Conservation (phyloP, 2,113 vertebrate species). For the Lates calcarifer region DNA sequence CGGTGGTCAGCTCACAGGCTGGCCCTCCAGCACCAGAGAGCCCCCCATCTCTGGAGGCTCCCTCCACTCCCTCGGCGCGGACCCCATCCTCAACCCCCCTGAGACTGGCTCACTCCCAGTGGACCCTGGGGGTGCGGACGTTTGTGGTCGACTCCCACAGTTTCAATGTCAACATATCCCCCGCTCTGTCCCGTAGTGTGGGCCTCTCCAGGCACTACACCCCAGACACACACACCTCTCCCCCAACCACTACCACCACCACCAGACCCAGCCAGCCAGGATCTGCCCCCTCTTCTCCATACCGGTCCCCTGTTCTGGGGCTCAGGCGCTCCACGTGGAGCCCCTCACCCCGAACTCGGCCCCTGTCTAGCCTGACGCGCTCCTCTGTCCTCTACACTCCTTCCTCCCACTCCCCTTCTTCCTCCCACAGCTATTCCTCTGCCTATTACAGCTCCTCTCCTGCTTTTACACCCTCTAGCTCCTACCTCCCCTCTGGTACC, state of each 20-base stretch:
- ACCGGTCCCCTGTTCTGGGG: constrained; percentile 71
- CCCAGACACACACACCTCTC: constrained; percentile 58
- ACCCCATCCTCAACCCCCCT: constrained; percentile 64
- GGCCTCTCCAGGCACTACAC: constrained; percentile 61
- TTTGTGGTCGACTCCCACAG: constrained; percentile 80
- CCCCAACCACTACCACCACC: constrained; percentile 22
- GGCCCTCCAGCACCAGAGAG: constrained; percentile 61
- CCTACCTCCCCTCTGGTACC: constrained; percentile 53
- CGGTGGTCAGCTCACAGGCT: constrained; percentile 44
- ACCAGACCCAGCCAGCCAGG: constrained; percentile 58
- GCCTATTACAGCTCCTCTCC: constrained; percentile 64
- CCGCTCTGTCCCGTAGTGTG: constrained; percentile 48
- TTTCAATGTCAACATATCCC: constrained; percentile 67
- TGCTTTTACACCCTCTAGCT: constrained; percentile 62
- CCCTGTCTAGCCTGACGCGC: constrained; percentile 69
- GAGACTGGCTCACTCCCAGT: constrained; percentile 74
- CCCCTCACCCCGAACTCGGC: constrained; percentile 74
- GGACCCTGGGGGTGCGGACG: constrained; percentile 79
- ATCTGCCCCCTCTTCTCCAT: constrained; percentile 76
- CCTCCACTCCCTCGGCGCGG: constrained; percentile 49
- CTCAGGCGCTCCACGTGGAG: constrained; percentile 78
- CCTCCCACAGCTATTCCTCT: constrained; percentile 63
- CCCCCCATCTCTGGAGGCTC: constrained; percentile 77
- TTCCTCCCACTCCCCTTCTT: constrained; percentile 44
- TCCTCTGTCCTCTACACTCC: constrained; percentile 69